Percentiles rank a stretch among this genome's conserved stretches.
These are phyloP conservation scores for Tetraneura akinire DNA, from an alignment of 1,140 invertebrate genomes.

Conservation along the genomic window DNA sequence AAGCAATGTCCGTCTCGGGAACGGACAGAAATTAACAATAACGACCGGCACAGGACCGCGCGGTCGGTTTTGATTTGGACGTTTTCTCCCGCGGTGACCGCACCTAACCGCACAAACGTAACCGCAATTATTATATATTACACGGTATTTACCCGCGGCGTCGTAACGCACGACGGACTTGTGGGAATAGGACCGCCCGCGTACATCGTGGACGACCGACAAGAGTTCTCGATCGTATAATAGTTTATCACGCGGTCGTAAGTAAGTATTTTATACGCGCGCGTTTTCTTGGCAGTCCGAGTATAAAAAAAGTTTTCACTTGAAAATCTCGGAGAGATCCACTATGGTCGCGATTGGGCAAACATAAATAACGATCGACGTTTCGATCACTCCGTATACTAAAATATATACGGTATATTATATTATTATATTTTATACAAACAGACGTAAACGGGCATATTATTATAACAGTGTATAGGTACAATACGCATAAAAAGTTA, in stretches of 20 bases:
- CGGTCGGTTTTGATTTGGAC: constrained; percentile 43
- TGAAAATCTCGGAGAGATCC: too few relatives aligned
- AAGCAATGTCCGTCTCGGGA: constrained; percentile 8
- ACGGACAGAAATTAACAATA: constrained; percentile 22
- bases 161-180: background rate
- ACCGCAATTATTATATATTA: constrained; percentile 37
- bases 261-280: background rate
- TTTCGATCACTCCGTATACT: too few relatives aligned
- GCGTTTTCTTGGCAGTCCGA: too few relatives aligned
- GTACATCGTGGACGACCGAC: background rate
- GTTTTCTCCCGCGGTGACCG: background rate
- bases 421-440: too few relatives aligned
- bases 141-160: too few relatives aligned
- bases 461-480: too few relatives aligned
- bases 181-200: background rate
- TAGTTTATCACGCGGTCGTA: background rate
- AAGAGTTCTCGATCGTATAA: background rate
- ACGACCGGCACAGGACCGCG: background rate
- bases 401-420: too few relatives aligned
- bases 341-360: too few relatives aligned
- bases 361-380: too few relatives aligned
- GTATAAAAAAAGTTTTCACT: background rate
- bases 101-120: background rate
- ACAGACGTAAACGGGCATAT: too few relatives aligned
- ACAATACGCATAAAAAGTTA: background rate